Evolutionary conservation across 2,113 vertebrate genomes (phyloP), one percentile per base, ranked within the genome.

Genomic region (Epinephelus lanceolatus): DNA sequence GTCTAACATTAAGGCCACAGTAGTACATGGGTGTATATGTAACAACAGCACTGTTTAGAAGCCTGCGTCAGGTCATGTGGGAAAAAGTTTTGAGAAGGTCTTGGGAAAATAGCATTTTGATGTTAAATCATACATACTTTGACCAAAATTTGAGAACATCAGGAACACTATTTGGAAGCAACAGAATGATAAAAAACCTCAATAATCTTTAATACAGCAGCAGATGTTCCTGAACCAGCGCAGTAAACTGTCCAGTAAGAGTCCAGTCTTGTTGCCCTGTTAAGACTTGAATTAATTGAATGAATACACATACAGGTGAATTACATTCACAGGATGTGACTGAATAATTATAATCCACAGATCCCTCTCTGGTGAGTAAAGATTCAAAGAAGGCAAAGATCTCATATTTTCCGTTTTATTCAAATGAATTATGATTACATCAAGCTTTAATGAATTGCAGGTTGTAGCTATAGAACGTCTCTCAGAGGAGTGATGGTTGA

Each of bases 381-480:
- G 51, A 83, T 51, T 67, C 47, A 80, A 57, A 81, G 15, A 45
- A 66, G 25, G 14, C 66, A 51, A 74, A 71, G 19, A 27, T 67
- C 55, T 66, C 1, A 5, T 27, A 0, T 86, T 83, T 77, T 60
- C 6, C 14, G 12, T 59, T 78, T 67, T 33, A 59, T 27, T 83
- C 5, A 76, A 23, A 78, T 75, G 6, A 84, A 80, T 52, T 40
- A 6, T 19, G 74, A 66, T 71, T 51, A 25, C 59, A n/a, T 23
- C 0, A 2, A 52, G 51, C 21, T 84, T 87, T 53, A 75, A 83
- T 86, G 30, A 83, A 67, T 61, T 71, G 12, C 57, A 66, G 59
- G 23, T 72, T 60, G 19, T 25, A 59, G 42, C 71, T 53, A 13
- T 25, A 66, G 52, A 49, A n/a, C 13, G 0, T 30, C 56, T 71